Evolutionary conservation across 2,797 vertebrate genomes (phyloP), one percentile per base, ranked within the genome.

Genomic region (Semotilus atromaculatus): DNA sequence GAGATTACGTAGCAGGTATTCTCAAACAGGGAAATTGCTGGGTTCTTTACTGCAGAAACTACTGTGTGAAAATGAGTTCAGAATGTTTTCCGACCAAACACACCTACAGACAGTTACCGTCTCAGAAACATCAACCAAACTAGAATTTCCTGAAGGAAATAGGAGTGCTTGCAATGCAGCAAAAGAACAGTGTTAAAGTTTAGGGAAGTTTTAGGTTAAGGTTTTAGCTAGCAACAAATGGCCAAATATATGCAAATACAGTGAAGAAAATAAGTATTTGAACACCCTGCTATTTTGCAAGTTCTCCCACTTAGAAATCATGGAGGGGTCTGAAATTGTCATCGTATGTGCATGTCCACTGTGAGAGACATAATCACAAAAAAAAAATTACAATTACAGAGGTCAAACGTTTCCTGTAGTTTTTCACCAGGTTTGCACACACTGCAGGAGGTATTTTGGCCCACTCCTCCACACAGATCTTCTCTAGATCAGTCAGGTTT

Each of bases 1-100:
- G 76, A 86, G 87, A 87, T 88, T 83, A 86, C 23, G 43, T 73
- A 53, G 72, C 60, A 86, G 74, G 85, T 78, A 45, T 82, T 78
- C 70, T 87, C 64, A 76, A 62, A 84, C 31, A 18, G 77, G 29
- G 64, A 86, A 48, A 77, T 77, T 53, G 60, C 72, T 34, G 43
- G n/a, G 7, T 21, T 83, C 34, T 81, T 68, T 34, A 19, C 38
- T 79, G 74, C 66, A 55, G 18, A 43, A 67, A 23, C 14, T 58
- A 58, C 40, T 74, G 11, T 72, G 51, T 53, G 23, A 40, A 53
- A 83, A 75, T 23, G 1, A 66, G 10, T 29, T 68, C 13, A n/a
- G 14, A 68, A 80, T 67, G n/a, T 64, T 64, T 43, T 45, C 23
- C 23, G 40, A 23, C 23, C 74, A 64, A 78, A 62, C 75, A 66